Conservation (phyloP, 2,888 invertebrate genomes). For the Heliconius sara region DNA sequence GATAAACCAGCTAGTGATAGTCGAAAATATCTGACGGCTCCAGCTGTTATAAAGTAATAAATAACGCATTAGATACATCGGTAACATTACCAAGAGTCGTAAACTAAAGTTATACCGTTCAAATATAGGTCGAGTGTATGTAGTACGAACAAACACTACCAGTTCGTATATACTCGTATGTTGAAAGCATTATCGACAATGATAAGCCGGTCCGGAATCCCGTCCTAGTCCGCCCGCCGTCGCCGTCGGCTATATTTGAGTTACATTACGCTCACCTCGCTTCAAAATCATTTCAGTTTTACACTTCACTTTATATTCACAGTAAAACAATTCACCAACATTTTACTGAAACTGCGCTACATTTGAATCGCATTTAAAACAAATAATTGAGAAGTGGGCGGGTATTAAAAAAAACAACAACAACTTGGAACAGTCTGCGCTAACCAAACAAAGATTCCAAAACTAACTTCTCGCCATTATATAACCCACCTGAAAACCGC, state of each 20-base stretch:
- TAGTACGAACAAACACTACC: conserved; percentile 34
- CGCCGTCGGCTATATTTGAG: conserved; percentile 64
- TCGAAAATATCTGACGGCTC: background rate
- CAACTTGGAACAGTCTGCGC: conserved; percentile 60
- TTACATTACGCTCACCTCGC: conserved; percentile 55
- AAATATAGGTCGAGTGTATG: conserved; percentile 35
- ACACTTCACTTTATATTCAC: conserved; percentile 53
- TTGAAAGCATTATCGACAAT: conserved; percentile 69
- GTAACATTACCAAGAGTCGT: background rate
- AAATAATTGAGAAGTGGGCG: conserved; percentile 27
- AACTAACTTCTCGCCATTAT: conserved; percentile 69
- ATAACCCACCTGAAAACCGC: conserved; percentile 73
- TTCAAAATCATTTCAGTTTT: conserved; percentile 61
- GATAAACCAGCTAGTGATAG: conserved; percentile 36
- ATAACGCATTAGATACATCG: conserved; percentile 18
- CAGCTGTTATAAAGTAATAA: conserved; percentile 29
- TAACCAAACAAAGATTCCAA: conserved; percentile 72
- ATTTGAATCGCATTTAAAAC: conserved; percentile 29
- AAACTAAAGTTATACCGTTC: conserved; percentile 27
- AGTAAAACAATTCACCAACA: conserved; percentile 30
- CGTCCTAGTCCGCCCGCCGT: conserved; percentile 57
- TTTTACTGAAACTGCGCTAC: conserved; percentile 19
- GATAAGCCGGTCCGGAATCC: conserved; percentile 68
- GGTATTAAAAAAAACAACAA: conserved; percentile 47
- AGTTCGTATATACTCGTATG: conserved; percentile 34